Percentiles rank a stretch among this genome's conserved stretches.
Conservation (phyloP, 2,888 invertebrate genomes). For the Lepidochitona cinerea region DNA sequence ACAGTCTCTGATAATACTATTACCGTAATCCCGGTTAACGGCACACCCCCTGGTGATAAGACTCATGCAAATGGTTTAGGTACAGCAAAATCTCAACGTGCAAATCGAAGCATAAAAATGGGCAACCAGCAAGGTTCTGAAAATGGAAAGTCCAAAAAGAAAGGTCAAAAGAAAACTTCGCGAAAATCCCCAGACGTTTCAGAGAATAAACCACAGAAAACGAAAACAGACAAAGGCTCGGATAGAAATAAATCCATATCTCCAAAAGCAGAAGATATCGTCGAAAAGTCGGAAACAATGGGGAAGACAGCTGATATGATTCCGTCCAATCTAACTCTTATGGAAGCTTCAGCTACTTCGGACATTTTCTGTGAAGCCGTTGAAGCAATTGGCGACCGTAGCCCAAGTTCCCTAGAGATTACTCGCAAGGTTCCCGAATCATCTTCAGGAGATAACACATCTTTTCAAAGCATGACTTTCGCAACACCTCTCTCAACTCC, state of each 20-base stretch:
- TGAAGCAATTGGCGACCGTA: neutral
- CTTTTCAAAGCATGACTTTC: neutral
- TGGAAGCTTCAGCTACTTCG: too few relatives aligned
- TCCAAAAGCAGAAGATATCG: too few relatives aligned
- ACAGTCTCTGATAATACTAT: neutral
- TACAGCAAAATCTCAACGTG: neutral
- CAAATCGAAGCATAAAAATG: neutral
- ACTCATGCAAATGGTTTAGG: neutral
- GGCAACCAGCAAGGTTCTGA: neutral
- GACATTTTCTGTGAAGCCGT: neutral
- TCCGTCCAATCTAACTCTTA: too few relatives aligned
- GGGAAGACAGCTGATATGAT: too few relatives aligned
- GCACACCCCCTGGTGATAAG: neutral
- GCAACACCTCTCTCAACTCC: neutral
- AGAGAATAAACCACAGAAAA: too few relatives aligned
- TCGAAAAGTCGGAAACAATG: too few relatives aligned
- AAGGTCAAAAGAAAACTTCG: neutral
- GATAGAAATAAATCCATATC: too few relatives aligned
- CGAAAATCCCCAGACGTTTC: too few relatives aligned
- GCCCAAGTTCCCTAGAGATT: neutral
- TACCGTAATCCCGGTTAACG: neutral
- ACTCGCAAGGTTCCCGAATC: neutral
- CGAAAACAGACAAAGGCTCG: too few relatives aligned
- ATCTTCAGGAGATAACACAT: neutral
- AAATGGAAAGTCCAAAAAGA: neutral